Evolutionary conservation across 2,888 invertebrate species (phyloP).

Genomic region (Leptopilina myrica): DNA sequence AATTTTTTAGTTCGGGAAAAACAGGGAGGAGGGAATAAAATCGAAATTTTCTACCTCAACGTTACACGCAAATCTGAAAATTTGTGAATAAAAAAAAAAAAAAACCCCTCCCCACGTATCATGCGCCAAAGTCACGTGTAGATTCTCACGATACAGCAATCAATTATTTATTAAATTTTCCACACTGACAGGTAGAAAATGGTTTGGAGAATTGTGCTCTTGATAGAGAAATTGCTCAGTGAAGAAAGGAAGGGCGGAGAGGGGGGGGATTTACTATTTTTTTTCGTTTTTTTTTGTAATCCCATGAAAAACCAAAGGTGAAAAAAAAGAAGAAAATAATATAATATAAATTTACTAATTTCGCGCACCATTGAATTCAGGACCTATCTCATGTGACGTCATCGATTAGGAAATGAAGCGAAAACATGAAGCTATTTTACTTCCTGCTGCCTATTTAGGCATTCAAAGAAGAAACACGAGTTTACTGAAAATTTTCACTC

Average conservation of each 20-base stretch:
- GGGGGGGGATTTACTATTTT: not conserved
- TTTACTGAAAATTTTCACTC: too few relatives aligned
- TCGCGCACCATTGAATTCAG: conserved; percentile 7
- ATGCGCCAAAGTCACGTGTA: conserved; percentile 48
- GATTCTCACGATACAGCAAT: conserved; percentile 42
- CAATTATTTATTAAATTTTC: conserved; percentile 38
- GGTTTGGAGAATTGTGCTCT: not conserved
- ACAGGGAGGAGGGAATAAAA: too few relatives aligned
- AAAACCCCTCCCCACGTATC: not conserved
- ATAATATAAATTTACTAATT: conserved; percentile 10
- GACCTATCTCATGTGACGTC: conserved; percentile 24
- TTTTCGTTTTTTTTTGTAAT: not conserved
- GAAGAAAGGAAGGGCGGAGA: too few relatives aligned
- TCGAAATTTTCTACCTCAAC: not conserved
- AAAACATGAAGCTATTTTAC: not conserved
- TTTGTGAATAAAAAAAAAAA: conserved; percentile 42
- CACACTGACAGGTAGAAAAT: not conserved
- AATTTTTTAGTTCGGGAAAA: too few relatives aligned
- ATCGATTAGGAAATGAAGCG: conserved; percentile 20
- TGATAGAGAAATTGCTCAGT: too few relatives aligned
- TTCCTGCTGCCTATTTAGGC: not conserved
- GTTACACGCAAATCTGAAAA: conserved; percentile 33
- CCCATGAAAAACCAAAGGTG: not conserved
- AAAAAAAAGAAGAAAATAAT: not conserved
- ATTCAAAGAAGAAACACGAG: conserved; percentile 1